A percentile compares a stretch with the other conserved stretches of the same genome.
Conservation (phyloP, 2,888 invertebrate species). For the Cataglyphis rosenhaueri region DNA sequence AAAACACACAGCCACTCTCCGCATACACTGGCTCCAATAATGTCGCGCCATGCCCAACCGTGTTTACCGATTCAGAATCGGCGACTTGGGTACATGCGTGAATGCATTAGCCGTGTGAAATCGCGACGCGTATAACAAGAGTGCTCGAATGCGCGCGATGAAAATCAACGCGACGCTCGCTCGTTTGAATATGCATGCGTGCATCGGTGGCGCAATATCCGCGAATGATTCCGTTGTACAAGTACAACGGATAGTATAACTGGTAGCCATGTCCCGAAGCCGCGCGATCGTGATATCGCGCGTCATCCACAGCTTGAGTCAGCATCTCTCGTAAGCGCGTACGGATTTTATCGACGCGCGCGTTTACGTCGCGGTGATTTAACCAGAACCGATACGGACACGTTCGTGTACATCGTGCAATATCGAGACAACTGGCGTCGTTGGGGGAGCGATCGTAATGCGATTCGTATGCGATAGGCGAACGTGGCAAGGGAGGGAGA, state of each 20-base stretch:
- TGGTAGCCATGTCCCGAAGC: conserved; percentile 6
- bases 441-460: background rate
- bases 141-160: conserved; percentile 38
- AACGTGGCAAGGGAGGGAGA: background rate
- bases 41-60: conserved; percentile 15
- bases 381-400: conserved; percentile 25
- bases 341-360: conserved; percentile 43
- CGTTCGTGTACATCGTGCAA: conserved; percentile 17
- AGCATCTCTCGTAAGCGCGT: conserved; percentile 14
- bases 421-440: conserved; percentile 28
- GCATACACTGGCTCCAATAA: conserved; percentile 20
- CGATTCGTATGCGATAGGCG: conserved; percentile 41
- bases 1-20: background rate
- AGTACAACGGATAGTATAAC: conserved; percentile 23
- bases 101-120: conserved; percentile 44
- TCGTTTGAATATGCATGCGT: conserved; percentile 56
- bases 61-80: conserved; percentile 47
- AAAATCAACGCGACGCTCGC: conserved; percentile 40
- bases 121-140: conserved; percentile 47
- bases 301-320: background rate
- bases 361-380: conserved; percentile 19
- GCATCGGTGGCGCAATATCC: conserved; percentile 26
- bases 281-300: conserved; percentile 1
- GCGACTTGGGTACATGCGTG: conserved; percentile 41
- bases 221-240: conserved; percentile 19